Evolutionary conservation across 2,797 vertebrate species (phyloP), one percentile per base, ranked within the genome.

Genomic region (Mus minutoides): DNA sequence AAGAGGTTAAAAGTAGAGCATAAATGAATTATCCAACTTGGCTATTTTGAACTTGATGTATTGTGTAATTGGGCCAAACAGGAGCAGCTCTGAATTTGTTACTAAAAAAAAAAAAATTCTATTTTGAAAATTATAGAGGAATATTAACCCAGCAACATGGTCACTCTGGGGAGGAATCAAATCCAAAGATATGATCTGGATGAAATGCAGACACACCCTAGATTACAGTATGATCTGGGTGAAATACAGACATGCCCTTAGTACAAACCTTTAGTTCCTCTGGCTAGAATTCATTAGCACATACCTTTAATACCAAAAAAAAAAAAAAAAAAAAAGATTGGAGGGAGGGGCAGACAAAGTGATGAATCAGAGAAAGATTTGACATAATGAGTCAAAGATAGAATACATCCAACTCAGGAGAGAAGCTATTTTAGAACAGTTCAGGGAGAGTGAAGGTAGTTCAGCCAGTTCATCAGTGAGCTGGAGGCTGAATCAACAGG

Each of bases 91-190:
- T 60, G 40, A 95, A 76, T 40, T 60, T 40, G 31, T 93, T 92
- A 80, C 76, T n/a, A 37, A 26, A n/a, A 90, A 89, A 87, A 37
- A 26, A n/a, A 90, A 89, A 87, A 84, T 40, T 34, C 46, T 91
- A 37, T 37, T 92, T 91, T 92, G 67, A 77, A 90, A 92, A 94
- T 73, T 80, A 16, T 67, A 67, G 31, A 69, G 67, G 31, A 69
- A n/a, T 69, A n/a, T 67, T 67, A 34, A 67, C 19, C 67, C 34
- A n/a, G 67, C 34, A 17, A 69, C 67, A 7, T n/a, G 67, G 34
- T 16, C 67, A 69, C 67, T 69, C 16, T n/a, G 67, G 34, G 34
- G n/a, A 69, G 67, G 16, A 17, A 69, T 69, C 67, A 69, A n/a
- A n/a, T 19, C 67, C 67, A 69, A 69, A n/a, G 67, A 69, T 69